phyloP scores from a whole-genome alignment of 2,113 vertebrate genomes.

The Triplophysa dalaica region DNA sequence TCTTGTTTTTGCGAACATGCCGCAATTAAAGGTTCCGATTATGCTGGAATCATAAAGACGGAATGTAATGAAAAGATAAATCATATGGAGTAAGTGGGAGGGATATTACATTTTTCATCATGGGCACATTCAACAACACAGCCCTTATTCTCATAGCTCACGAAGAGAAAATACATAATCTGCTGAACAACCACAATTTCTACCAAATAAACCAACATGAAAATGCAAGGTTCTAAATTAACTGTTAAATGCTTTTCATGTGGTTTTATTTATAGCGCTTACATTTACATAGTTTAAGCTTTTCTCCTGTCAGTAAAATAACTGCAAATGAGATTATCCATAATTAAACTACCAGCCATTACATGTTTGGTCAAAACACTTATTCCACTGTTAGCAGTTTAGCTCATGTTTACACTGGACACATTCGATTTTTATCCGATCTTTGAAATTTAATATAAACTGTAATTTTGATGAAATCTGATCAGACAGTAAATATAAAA shows the following conservation, averaged over 20 bases:
- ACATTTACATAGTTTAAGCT: slow-evolving; percentile 11
- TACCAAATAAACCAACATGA: slow-evolving; percentile 40
- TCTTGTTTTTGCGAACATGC: slow-evolving; percentile 54
- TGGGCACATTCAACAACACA: slow-evolving; percentile 45
- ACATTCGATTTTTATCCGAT: background rate
- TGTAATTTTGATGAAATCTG: background rate
- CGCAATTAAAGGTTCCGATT: slow-evolving; percentile 53
- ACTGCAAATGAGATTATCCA: background rate
- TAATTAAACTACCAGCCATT: slow-evolving; percentile 8
- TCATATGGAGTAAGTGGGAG: slow-evolving; percentile 52
- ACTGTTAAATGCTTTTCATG: slow-evolving; percentile 25
- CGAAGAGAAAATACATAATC: slow-evolving; percentile 35
- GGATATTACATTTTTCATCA: slow-evolving; percentile 56
- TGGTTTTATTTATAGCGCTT: background rate
- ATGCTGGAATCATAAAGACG: slow-evolving; percentile 51
- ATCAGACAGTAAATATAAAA: background rate
- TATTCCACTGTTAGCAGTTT: background rate
- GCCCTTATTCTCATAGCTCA: slow-evolving; percentile 31
- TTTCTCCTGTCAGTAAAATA: slow-evolving; percentile 30
- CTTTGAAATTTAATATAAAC: background rate
- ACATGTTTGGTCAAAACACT: slow-evolving; percentile 1
- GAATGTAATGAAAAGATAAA: slow-evolving; percentile 56
- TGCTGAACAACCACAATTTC: slow-evolving; percentile 54
- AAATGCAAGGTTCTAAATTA: slow-evolving; percentile 11
- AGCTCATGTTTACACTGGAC: background rate